These are phyloP conservation scores for Heliconius nattereri DNA, from an alignment of 1,140 invertebrate species.

Conservation along the genomic window DNA sequence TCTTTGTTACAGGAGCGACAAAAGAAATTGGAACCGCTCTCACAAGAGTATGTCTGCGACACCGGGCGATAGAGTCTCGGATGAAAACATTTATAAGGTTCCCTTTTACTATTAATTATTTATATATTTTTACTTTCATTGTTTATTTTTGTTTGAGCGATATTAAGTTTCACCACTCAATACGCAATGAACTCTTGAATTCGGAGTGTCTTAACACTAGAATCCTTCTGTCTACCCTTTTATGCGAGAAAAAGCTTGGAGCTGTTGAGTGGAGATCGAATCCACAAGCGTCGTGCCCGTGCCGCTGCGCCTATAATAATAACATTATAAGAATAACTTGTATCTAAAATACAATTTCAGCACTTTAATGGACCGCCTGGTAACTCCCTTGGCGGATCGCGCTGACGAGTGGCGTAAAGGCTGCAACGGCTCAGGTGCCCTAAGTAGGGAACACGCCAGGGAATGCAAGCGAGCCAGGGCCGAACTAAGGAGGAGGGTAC, in stretches of 20 bases:
- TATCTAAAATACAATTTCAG: conserved; percentile 47
- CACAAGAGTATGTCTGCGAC: conserved; percentile 95
- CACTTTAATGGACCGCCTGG: conserved; percentile 67
- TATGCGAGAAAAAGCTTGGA: no score
- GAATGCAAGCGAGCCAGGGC: conserved; percentile 71
- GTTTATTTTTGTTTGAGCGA: no score
- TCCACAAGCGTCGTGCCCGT: no score
- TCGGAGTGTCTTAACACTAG: no score
- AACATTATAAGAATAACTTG: not conserved
- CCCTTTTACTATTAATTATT: not conserved
- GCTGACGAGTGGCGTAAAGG: conserved; percentile 72
- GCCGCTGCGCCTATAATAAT: not conserved
- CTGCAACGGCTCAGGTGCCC: conserved; percentile 57
- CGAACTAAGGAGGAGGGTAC: conserved; percentile 60
- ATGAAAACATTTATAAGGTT: conserved; percentile 96
- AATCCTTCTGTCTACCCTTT: no score
- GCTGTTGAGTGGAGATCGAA: no score
- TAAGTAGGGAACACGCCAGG: conserved; percentile 68
- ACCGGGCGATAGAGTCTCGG: conserved; percentile 95
- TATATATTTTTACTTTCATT: not conserved
- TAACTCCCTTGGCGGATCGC: conserved; percentile 66
- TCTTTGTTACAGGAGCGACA: conserved; percentile 91
- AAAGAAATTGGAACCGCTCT: conserved; percentile 97
- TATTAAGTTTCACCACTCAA: no score
- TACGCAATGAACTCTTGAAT: no score